Evolutionary conservation across 2,888 invertebrate genomes (phyloP), one percentile per base, ranked within the genome.

Genomic region (Cordilura impudica): DNA sequence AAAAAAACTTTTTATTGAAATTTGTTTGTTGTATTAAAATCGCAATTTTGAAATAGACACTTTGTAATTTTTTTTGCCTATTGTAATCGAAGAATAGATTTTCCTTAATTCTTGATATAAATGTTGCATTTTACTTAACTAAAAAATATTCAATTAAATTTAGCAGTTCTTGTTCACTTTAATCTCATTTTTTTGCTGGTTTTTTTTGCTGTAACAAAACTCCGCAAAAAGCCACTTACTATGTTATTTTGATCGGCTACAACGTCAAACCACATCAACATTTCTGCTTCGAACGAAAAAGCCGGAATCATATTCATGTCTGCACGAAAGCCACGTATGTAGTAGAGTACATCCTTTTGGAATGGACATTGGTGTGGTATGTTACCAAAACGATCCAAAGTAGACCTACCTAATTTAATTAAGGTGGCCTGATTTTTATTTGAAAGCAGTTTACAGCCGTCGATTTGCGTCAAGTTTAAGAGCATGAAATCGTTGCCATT

Each of bases 381-480:
- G 45, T 81, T 81, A 10, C 82, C 76, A 16, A 60, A 78, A 1
- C 63, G 80, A 21, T 79, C 63, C 66, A 83, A 35, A 12, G 72
- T 70, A n/a, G 67, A 56, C 16, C 81, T 72, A 8, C 80, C 81
- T 51, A 81, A 39, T 16, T 82, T 67, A 19, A 81, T 58, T 4
- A 85, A 74, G 12, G 79, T 67, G 45, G 82, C 79, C 47, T 83
- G 84, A 43, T 83, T 81, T 16, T 77, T 74, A 49, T 82, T 83
- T 1, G 75, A 70, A n/a, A 82, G 71, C 56, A 84, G 12, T 12
- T 77, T 67, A 47, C 85, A 83, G 2, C 81, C 85, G 65, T 82
- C 80, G 35, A 83, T 61, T 29, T 66, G 65, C 2, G 61, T 81
- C 7, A 81, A 51, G 56, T 84, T 84, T 0, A 83, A 65, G 0